Conservation (phyloP, 2,797 vertebrate species). For the Phrynocephalus guinanensis region DNA sequence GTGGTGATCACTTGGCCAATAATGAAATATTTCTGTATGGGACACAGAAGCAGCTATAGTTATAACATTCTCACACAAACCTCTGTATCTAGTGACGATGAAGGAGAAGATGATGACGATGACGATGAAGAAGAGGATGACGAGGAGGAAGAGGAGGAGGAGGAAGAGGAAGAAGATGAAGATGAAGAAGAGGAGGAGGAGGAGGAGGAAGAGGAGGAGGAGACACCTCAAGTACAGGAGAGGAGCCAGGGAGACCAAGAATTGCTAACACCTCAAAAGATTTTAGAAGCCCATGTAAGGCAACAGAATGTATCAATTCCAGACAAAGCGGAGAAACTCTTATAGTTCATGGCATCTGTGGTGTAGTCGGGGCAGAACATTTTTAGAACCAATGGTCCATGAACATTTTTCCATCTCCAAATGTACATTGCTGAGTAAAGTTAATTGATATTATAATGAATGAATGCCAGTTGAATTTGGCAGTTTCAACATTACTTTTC, state of each 20-base stretch:
- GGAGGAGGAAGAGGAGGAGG: conserved; percentile 77
- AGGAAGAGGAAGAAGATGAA: conserved; percentile 65
- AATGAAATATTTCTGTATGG: not conserved
- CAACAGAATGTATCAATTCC: conserved; percentile 1
- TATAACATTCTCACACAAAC: not conserved
- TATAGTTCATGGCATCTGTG: not conserved
- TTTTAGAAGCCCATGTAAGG: conserved; percentile 71
- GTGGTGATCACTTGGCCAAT: not conserved
- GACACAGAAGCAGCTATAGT: not conserved
- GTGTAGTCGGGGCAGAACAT: not conserved
- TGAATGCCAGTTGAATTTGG: not conserved
- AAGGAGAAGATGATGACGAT: conserved; percentile 81
- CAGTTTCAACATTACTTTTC: not conserved
- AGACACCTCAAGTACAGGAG: conserved; percentile 74
- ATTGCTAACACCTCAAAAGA: conserved; percentile 68
- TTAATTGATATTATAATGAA: conserved; percentile 1
- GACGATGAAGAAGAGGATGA: conserved; percentile 80
- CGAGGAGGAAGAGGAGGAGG: conserved; percentile 79
- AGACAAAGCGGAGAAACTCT: conserved; percentile 1
- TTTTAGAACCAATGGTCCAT: not conserved
- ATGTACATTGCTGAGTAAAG: not conserved
- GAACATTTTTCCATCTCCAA: not conserved
- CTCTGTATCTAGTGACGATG: conserved; percentile 83
- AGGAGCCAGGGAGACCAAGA: conserved; percentile 72
- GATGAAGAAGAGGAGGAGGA: conserved; percentile 75